Evolutionary conservation across 2,113 vertebrate genomes (phyloP).

Genomic region (Hemiscyllium ocellatum): DNA sequence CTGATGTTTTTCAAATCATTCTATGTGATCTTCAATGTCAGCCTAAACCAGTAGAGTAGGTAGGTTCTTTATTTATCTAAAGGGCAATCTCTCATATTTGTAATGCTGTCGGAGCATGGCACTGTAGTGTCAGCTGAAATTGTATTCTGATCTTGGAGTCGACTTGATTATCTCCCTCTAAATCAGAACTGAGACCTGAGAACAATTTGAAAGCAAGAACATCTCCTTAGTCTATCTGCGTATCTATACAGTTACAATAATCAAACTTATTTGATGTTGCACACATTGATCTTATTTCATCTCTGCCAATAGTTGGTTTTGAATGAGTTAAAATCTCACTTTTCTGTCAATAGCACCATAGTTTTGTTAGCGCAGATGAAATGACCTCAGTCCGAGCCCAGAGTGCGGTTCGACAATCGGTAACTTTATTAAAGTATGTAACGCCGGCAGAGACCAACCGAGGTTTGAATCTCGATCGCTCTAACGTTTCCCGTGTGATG

Average conservation of each 20-base stretch:
- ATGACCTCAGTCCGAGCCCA: too few relatives aligned
- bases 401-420: too few relatives aligned
- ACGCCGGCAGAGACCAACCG: too few relatives aligned
- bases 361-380: too few relatives aligned
- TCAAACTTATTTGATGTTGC: not conserved
- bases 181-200: not conserved
- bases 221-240: not conserved
- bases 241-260: not conserved
- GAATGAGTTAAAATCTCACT: not conserved
- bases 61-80: not conserved
- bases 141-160: not conserved
- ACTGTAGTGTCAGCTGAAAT: not conserved
- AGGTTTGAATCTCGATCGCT: too few relatives aligned
- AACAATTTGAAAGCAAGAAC: not conserved
- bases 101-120: not conserved
- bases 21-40: not conserved
- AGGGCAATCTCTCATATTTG: not conserved
- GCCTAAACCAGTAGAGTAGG: not conserved
- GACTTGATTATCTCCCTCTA: not conserved
- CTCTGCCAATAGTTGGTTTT: not conserved
- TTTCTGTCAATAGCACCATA: not conserved
- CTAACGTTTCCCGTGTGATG: too few relatives aligned
- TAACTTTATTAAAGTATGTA: too few relatives aligned
- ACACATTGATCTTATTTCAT: not conserved
- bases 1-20: not conserved